phyloP scores from a whole-genome alignment of 2,797 vertebrate species.

The Phataginus tricuspis region DNA sequence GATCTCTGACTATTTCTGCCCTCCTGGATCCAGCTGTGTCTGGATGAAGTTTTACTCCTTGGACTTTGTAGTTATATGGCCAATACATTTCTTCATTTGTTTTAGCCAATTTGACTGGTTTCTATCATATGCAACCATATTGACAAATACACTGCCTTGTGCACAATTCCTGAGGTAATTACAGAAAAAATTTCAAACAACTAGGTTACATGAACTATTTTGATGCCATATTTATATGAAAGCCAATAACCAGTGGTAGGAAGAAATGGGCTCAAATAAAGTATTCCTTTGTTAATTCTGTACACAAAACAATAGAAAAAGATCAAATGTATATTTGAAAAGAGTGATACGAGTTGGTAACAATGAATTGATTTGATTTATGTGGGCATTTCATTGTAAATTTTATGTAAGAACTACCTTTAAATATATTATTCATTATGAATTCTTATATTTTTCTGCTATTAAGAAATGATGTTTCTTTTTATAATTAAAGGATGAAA shows the following conservation, averaged over 20 bases:
- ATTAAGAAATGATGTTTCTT: background rate
- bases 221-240: background rate
- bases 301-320: background rate
- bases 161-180: background rate
- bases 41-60: background rate
- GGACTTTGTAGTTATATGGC: background rate
- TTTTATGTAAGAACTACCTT: background rate
- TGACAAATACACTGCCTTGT: background rate
- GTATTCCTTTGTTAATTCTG: background rate
- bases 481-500: background rate
- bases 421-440: background rate
- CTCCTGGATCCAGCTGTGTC: background rate
- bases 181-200: background rate
- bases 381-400: background rate
- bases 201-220: background rate
- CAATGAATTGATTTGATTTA: background rate
- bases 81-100: background rate
- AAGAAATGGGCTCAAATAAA: background rate
- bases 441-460: background rate
- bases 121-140: background rate
- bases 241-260: background rate
- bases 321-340: background rate
- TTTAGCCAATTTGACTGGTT: constrained; percentile 11
- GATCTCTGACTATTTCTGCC: background rate
- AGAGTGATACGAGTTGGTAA: background rate